Percentiles rank a stretch among this genome's conserved stretches.
phyloP scores from a whole-genome alignment of 1,140 invertebrate genomes.

The Charaxes varanes region DNA sequence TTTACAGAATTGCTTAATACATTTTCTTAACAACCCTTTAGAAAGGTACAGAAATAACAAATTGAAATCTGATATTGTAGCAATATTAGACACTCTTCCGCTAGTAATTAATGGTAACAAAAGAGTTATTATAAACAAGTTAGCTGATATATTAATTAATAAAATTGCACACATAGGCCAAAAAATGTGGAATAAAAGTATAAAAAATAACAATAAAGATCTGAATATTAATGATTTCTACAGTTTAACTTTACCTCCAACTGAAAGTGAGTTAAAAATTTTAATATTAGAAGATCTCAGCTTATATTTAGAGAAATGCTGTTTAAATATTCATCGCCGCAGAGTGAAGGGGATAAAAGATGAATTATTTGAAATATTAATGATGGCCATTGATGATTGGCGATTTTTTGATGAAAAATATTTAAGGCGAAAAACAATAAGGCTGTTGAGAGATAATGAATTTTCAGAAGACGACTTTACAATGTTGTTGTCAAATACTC shows the following conservation, averaged over 20 bases:
- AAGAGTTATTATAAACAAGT: conserved; percentile 11
- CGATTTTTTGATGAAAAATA: conserved; percentile 7
- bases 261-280: conserved; percentile 24
- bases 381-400: conserved; percentile 19
- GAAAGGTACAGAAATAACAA: conserved; percentile 14
- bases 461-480: conserved; percentile 24
- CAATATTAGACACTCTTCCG: conserved; percentile 22
- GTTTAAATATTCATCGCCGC: conserved; percentile 10
- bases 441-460: conserved; percentile 19
- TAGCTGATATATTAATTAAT: conserved; percentile 21
- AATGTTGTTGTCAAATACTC: no score
- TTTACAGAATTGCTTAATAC: conserved; percentile 18
- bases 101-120: conserved; percentile 19
- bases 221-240: conserved; percentile 5
- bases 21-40: not conserved
- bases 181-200: not conserved
- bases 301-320: conserved; percentile 16
- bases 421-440: conserved; percentile 21
- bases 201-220: not conserved
- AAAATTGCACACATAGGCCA: conserved; percentile 17
- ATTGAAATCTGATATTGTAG: conserved; percentile 25
- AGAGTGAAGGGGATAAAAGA: conserved; percentile 21
- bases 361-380: conserved; percentile 27
- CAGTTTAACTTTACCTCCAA: conserved; percentile 15
- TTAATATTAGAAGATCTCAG: conserved; percentile 23